Evolutionary conservation across 2,888 invertebrate genomes (phyloP).

Genomic region (Nezara viridula): DNA sequence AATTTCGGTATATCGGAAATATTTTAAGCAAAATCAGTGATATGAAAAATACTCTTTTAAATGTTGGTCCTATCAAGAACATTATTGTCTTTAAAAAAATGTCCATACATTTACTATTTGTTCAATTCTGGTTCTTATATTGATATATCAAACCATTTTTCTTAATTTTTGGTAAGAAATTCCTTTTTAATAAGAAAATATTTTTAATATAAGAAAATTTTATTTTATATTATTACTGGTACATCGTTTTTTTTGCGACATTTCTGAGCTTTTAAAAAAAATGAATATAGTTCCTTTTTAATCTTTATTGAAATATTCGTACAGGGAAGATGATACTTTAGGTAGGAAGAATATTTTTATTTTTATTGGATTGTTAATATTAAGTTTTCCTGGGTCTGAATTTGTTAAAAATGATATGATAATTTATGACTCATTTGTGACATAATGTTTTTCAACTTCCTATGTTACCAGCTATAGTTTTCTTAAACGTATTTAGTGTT

Average conservation of each 20-base stretch:
- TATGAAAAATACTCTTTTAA: too few relatives aligned
- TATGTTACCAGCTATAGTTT: background rate
- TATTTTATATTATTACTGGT: background rate
- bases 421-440: background rate
- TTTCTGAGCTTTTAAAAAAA: background rate
- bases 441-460: background rate
- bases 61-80: too few relatives aligned
- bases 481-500: background rate
- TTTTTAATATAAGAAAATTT: background rate
- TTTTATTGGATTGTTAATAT: background rate
- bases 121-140: too few relatives aligned
- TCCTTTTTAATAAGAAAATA: background rate
- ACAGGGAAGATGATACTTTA: background rate
- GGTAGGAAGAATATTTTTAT: background rate
- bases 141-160: too few relatives aligned
- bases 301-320: background rate
- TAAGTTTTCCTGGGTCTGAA: background rate
- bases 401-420: background rate
- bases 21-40: background rate
- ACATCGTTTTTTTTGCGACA: background rate
- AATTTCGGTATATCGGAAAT: too few relatives aligned
- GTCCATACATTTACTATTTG: too few relatives aligned
- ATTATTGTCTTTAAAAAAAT: too few relatives aligned
- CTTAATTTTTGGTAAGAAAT: too few relatives aligned
- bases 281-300: background rate